phyloP scores from a whole-genome alignment of 2,797 vertebrate genomes.

The Lepus oiostolus region DNA sequence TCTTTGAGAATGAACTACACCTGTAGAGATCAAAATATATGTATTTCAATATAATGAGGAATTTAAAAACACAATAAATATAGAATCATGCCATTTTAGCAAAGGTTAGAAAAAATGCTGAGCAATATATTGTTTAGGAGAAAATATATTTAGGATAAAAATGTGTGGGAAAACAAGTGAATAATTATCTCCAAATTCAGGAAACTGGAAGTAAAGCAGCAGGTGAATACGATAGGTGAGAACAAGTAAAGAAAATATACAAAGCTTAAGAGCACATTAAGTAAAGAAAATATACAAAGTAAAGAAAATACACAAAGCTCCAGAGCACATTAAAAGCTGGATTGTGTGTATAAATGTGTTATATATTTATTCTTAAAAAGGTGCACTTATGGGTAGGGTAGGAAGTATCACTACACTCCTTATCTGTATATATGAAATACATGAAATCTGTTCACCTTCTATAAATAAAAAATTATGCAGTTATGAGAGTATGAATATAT shows the following conservation, averaged over 20 bases:
- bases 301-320: neutral
- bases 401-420: too few relatives aligned
- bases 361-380: neutral
- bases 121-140: neutral
- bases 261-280: neutral
- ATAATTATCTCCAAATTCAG: neutral
- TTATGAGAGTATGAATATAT: neutral
- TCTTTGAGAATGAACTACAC: neutral
- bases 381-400: too few relatives aligned
- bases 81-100: neutral
- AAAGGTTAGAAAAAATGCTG: neutral
- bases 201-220: constrained; percentile 20
- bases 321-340: neutral
- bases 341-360: neutral
- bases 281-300: too few relatives aligned
- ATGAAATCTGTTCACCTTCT: too few relatives aligned
- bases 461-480: too few relatives aligned
- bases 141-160: neutral
- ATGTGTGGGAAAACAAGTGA: neutral
- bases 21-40: neutral
- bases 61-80: neutral
- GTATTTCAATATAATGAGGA: neutral
- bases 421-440: too few relatives aligned
- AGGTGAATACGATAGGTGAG: neutral
- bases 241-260: neutral